A percentile compares a stretch with the other conserved stretches of the same genome.
These are phyloP conservation scores for Ypsolopha scabrella DNA, from an alignment of 2,888 invertebrate species.

Conservation along the genomic window DNA sequence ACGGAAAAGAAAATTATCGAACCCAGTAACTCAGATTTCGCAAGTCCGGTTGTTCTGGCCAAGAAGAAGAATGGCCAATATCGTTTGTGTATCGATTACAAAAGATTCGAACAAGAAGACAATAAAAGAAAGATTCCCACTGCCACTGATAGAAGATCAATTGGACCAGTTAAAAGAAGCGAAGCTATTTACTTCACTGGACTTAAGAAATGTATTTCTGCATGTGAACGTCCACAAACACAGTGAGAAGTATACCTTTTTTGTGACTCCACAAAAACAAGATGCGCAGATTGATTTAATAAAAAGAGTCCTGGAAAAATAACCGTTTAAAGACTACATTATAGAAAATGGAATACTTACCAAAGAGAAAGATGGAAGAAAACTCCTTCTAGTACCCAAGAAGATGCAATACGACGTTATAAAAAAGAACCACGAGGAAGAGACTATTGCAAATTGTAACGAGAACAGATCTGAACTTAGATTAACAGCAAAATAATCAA, in stretches of 20 bases:
- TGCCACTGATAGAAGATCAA: slow-evolving; percentile 2
- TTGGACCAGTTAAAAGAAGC: neutral
- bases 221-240: neutral
- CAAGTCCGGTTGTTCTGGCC: neutral
- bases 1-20: neutral
- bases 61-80: slow-evolving; percentile 1
- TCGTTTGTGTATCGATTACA: slow-evolving; percentile 2
- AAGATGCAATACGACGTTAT: too few species aligned
- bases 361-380: too few species aligned
- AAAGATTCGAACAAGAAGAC: slow-evolving; percentile 1
- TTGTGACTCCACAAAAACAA: too few species aligned
- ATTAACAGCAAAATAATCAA: too few species aligned
- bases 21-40: slow-evolving; percentile 1
- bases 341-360: too few species aligned
- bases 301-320: too few species aligned
- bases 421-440: too few species aligned
- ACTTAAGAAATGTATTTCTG: slow-evolving; percentile 1
- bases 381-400: too few species aligned
- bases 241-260: neutral
- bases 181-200: neutral
- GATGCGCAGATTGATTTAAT: too few species aligned
- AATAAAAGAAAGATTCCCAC: slow-evolving; percentile 2
- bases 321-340: too few species aligned
- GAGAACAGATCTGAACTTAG: too few species aligned
- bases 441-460: too few species aligned